Base-by-base conservation (phyloP, 2,113 vertebrate genomes). In the Polypterus senegalus region DNA sequence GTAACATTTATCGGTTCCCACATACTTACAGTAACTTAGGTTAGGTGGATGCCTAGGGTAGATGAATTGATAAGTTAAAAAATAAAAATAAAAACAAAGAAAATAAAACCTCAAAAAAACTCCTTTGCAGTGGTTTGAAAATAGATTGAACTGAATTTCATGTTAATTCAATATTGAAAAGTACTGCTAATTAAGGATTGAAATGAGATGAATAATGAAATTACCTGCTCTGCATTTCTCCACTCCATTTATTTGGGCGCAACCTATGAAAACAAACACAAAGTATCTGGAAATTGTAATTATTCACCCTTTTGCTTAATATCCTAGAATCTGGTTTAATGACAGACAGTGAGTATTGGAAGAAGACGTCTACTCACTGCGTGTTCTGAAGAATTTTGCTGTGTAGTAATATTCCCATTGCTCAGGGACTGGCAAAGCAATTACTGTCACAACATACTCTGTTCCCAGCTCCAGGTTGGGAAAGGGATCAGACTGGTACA, bases 381-480 rank as follows among this genome's bases (percentile, higher is more conserved):
- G 79, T 11, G 83, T 86, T 49, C 69, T 75, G 67, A 86, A 84
- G 48, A 48, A 61, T 57, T 71, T 62, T 66, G 67, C 80, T 4
- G 51, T 56, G 65, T 81, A 77, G 63, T 83, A 85, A 44, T 58
- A 64, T 43, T 81, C 65, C 84, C 83, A 86, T n/a, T 64, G 7
- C 70, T 86, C 84, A n/a, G 86, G 86, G 48, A 86, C 81, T 0
- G 86, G 86, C 63, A 88, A 63, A 7, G 83, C 81, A 77, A 86
- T 83, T 63, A 88, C 80, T 0, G 81, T 85, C 1, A 82, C 72
- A 1, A 71, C 79, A 63, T 77, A 88, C 60, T 80, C 70, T 52
- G 74, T 66, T 7, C 72, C 81, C 54, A 88, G 68, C 61, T 67
- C 47, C 53, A 88, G 77, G 8, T 68, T 3, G 3, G 69, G 54